phyloP scores from a whole-genome alignment of 2,113 vertebrate species.

The Aleadryas rufinucha region DNA sequence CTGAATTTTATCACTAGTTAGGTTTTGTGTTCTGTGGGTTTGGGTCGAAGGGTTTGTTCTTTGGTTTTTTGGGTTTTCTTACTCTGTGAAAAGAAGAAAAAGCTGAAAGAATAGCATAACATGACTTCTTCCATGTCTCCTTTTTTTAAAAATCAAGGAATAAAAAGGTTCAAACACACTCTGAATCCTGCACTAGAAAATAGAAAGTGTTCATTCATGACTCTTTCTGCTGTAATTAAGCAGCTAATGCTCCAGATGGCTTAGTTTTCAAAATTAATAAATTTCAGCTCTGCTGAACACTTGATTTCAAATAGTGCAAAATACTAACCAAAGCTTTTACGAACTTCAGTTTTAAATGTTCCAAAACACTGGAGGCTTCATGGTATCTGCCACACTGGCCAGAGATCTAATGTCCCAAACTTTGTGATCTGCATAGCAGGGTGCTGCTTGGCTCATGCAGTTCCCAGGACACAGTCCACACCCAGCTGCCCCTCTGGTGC shows the following conservation, averaged over 20 bases:
- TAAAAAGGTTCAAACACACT: constrained; percentile 42
- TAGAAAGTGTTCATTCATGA: constrained; percentile 64
- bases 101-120: not conserved
- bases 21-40: not conserved
- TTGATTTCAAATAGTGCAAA: constrained; percentile 63
- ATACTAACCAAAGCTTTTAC: constrained; percentile 37
- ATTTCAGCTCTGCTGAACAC: constrained; percentile 58
- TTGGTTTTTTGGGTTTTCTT: not conserved
- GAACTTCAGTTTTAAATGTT: constrained; percentile 2
- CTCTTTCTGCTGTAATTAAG: constrained; percentile 70
- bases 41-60: not conserved
- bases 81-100: constrained; percentile 7
- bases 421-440: not conserved
- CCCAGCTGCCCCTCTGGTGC: not conserved
- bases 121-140: not conserved
- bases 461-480: not conserved
- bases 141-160: not conserved
- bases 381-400: not conserved
- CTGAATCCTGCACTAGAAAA: constrained; percentile 39
- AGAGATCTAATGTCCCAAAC: not conserved
- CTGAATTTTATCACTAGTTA: not conserved
- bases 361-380: not conserved
- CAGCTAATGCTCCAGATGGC: constrained; percentile 71
- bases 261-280: constrained; percentile 72
- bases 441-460: not conserved